These are phyloP conservation scores for Drosophila pallidifrons DNA, from an alignment of 1,140 invertebrate genomes.

Conservation along the genomic window DNA sequence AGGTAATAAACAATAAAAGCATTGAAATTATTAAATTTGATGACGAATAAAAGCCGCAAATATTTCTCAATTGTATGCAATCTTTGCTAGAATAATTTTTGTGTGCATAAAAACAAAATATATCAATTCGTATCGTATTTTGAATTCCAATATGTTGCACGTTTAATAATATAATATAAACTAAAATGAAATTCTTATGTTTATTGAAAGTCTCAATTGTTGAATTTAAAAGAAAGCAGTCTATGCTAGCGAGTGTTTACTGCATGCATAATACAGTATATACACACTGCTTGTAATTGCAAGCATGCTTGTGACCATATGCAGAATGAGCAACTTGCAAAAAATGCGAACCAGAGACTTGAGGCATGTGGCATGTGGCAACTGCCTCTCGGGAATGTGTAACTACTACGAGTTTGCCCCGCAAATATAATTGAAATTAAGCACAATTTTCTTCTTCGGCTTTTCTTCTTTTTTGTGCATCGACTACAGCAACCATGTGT, in stretches of 20 bases:
- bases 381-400: conserved; percentile 9
- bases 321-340: neutral
- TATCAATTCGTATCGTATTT: too few species aligned
- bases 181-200: too few species aligned
- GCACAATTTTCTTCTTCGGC: neutral
- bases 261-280: neutral
- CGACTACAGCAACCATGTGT: neutral
- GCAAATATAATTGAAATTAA: conserved; percentile 28
- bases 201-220: too few species aligned
- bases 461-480: neutral
- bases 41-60: too few species aligned
- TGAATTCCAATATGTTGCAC: too few species aligned
- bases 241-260: neutral
- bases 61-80: too few species aligned
- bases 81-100: too few species aligned
- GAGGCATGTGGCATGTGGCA: conserved; percentile 5
- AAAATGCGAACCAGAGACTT: neutral
- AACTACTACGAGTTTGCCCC: neutral
- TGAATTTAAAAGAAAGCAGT: too few species aligned
- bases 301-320: neutral
- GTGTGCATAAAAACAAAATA: too few species aligned
- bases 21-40: too few species aligned
- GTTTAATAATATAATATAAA: too few species aligned
- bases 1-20: too few species aligned
- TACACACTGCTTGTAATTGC: neutral